These are phyloP conservation scores for Thalassarche chlororhynchos DNA, from an alignment of 2,113 vertebrate species.

Conservation along the genomic window DNA sequence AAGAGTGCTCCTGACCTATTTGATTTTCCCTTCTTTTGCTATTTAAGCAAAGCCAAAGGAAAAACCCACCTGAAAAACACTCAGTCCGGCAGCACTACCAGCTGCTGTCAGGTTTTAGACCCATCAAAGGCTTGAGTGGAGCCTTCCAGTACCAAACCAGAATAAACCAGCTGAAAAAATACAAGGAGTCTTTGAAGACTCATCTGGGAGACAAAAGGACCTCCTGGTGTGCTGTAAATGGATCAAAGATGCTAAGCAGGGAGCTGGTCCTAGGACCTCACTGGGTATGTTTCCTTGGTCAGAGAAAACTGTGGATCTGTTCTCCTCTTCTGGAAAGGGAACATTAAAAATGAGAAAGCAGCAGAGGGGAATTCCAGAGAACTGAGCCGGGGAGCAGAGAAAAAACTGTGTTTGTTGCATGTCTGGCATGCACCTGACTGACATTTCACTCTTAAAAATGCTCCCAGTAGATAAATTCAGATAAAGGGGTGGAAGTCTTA, in stretches of 20 bases:
- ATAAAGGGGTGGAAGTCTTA: conserved; percentile 55
- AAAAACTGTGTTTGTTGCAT: neutral
- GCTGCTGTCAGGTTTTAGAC: neutral
- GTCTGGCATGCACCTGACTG: conserved; percentile 52
- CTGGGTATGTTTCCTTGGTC: neutral
- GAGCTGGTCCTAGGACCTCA: neutral
- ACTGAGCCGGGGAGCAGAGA: neutral
- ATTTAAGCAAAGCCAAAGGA: neutral
- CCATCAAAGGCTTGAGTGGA: neutral
- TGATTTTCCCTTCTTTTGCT: neutral
- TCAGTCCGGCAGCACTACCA: neutral
- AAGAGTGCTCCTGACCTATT: neutral
- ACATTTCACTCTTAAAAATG: conserved; percentile 59
- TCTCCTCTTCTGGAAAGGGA: neutral
- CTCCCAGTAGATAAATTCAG: conserved; percentile 48
- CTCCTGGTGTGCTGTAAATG: neutral
- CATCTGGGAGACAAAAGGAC: neutral
- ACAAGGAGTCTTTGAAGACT: neutral
- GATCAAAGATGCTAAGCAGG: neutral
- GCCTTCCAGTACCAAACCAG: neutral
- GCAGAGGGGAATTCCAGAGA: conserved; percentile 35
- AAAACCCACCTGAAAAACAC: neutral
- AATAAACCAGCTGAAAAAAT: neutral
- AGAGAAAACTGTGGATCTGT: neutral
- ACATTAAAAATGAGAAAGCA: neutral